phyloP scores from a whole-genome alignment of 2,797 vertebrate species.

The Parambassis ranga region DNA sequence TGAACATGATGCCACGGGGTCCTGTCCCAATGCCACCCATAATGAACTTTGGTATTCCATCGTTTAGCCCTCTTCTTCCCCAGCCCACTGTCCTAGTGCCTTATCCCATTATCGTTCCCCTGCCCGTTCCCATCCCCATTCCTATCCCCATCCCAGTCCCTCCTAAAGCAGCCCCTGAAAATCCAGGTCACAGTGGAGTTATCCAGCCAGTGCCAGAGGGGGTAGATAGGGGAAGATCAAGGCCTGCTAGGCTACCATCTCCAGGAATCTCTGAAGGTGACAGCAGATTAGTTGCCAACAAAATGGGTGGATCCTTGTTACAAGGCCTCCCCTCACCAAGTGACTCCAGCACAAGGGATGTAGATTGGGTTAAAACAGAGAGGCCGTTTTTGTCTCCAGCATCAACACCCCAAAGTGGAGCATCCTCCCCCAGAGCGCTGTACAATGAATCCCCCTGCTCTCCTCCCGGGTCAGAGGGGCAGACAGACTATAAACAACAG shows the following conservation, averaged over 20 bases:
- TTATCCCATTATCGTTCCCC: conserved; percentile 94
- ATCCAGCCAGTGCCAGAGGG: conserved; percentile 82
- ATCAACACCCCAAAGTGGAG: conserved; percentile 62
- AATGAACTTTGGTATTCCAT: conserved; percentile 92
- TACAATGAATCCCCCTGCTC: conserved; percentile 85
- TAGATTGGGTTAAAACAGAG: conserved; percentile 76
- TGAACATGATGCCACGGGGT: conserved; percentile 94
- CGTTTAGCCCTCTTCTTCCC: conserved; percentile 91
- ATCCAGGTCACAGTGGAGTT: conserved; percentile 87
- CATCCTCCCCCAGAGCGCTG: conserved; percentile 74
- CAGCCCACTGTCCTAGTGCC: conserved; percentile 94
- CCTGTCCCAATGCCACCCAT: conserved; percentile 90
- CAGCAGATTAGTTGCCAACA: conserved; percentile 48
- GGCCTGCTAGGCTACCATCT: conserved; percentile 38
- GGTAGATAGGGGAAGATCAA: conserved; percentile 56
- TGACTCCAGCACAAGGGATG: conserved; percentile 55
- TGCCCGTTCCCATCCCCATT: conserved; percentile 95
- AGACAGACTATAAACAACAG: conserved; percentile 90
- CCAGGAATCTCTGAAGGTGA: conserved; percentile 50
- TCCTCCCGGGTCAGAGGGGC: conserved; percentile 79
- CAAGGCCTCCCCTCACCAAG: conserved; percentile 51
- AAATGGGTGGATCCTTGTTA: conserved; percentile 28
- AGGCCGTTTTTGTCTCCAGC: conserved; percentile 68
- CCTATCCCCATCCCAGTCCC: conserved; percentile 91
- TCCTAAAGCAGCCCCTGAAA: conserved; percentile 85